These are phyloP conservation scores for Myiopsitta monachus DNA, from an alignment of 2,113 vertebrate species.

Conservation along the genomic window DNA sequence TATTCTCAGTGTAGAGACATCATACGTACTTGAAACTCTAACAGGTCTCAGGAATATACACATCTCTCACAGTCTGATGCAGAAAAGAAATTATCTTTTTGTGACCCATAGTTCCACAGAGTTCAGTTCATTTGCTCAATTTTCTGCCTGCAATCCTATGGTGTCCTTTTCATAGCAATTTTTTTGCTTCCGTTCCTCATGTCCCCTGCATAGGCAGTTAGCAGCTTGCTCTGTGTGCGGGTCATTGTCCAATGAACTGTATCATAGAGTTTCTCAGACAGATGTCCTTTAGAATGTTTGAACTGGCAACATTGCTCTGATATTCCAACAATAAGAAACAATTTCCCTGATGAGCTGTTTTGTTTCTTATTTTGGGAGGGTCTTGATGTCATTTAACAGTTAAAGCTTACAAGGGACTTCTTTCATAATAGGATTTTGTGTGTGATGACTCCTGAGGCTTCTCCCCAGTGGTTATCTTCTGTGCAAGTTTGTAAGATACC, in stretches of 20 bases:
- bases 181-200: neutral
- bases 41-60: neutral
- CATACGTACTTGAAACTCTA: neutral
- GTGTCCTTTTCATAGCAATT: neutral
- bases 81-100: neutral
- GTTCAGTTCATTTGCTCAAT: neutral
- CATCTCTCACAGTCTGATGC: neutral
- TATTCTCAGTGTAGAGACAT: neutral
- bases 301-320: neutral
- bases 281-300: neutral
- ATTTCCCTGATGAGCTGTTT: neutral
- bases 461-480: neutral
- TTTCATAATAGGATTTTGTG: neutral
- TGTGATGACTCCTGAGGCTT: neutral
- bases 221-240: neutral
- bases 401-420: neutral
- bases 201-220: neutral
- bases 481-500: neutral
- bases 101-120: neutral
- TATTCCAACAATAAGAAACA: neutral
- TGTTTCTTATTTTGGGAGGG: neutral
- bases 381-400: neutral
- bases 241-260: neutral
- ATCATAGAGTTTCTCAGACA: neutral
- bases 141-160: neutral